Conservation (phyloP, 2,888 invertebrate species). For the Iphiclides podalirius region DNA sequence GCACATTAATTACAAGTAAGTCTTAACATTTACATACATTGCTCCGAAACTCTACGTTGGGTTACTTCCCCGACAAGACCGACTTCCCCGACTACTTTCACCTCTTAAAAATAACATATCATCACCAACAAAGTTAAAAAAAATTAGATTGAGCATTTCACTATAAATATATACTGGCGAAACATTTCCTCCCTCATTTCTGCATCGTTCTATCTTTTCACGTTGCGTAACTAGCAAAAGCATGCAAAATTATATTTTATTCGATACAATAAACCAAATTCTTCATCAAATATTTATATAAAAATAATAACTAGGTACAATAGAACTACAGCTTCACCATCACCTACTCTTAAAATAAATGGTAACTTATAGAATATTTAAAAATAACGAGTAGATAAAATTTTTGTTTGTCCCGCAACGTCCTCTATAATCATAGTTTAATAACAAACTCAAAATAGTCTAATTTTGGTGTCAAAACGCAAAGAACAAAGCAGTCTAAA, state of each 20-base stretch:
- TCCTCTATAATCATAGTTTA: background rate
- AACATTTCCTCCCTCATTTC: background rate
- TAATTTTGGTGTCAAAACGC: background rate
- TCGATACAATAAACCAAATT: background rate
- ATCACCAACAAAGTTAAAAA: slow-evolving; percentile 51
- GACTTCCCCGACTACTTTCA: slow-evolving; percentile 62
- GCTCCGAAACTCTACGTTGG: slow-evolving; percentile 27
- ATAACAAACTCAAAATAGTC: background rate
- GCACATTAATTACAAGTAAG: slow-evolving; percentile 47
- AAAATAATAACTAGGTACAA: too few species aligned
- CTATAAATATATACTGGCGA: slow-evolving; percentile 23
- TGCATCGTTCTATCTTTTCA: too few species aligned
- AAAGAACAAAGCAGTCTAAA: background rate
- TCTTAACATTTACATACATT: slow-evolving; percentile 22
- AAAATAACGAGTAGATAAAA: background rate
- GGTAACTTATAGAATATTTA: slow-evolving; percentile 30
- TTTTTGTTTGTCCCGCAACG: background rate
- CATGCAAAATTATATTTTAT: slow-evolving; percentile 1
- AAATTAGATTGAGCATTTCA: slow-evolving; percentile 68
- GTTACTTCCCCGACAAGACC: slow-evolving; percentile 31
- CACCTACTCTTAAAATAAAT: slow-evolving; percentile 32
- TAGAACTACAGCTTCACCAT: slow-evolving; percentile 25
- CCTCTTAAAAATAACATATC: slow-evolving; percentile 42
- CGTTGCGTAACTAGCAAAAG: slow-evolving; percentile 7
- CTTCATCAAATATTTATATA: too few species aligned